A percentile compares a stretch with the other conserved stretches of the same genome.
Evolutionary conservation across 2,797 vertebrate genomes (phyloP).

Genomic region (Balearica regulorum): DNA sequence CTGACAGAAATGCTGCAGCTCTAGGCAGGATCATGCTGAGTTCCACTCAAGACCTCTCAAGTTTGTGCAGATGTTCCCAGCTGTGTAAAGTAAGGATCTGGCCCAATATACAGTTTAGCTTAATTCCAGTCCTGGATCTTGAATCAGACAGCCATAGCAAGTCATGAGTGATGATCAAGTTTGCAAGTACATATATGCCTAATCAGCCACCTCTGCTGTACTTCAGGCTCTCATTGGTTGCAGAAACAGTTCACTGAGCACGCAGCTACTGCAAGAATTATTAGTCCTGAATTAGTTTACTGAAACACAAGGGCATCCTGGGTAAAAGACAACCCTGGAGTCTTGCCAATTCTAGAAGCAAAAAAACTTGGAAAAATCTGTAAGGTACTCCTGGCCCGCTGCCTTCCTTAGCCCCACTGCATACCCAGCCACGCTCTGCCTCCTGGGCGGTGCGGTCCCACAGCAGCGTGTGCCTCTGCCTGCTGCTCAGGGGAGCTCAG

Average conservation of each 20-base stretch:
- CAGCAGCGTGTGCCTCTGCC: background rate
- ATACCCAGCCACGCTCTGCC: background rate
- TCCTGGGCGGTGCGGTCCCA: accelerated
- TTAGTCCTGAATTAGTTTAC: background rate
- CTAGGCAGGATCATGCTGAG: background rate
- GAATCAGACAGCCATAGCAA: background rate
- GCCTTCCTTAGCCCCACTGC: background rate
- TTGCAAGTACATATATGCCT: background rate
- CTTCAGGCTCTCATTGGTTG: background rate
- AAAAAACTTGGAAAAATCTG: background rate
- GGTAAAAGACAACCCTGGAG: background rate
- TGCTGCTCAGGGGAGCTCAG: background rate
- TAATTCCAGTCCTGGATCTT: background rate
- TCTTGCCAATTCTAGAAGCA: background rate
- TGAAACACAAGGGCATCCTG: background rate
- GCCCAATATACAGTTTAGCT: background rate
- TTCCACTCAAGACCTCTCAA: background rate
- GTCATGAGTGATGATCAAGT: background rate
- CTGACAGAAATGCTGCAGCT: background rate
- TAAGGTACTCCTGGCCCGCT: background rate
- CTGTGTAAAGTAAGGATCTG: background rate
- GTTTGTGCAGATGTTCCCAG: background rate
- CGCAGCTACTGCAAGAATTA: background rate
- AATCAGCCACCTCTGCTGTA: background rate
- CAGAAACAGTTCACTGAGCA: background rate